Evolutionary conservation across 2,113 vertebrate genomes (phyloP).

Genomic region (Pongo abelii): DNA sequence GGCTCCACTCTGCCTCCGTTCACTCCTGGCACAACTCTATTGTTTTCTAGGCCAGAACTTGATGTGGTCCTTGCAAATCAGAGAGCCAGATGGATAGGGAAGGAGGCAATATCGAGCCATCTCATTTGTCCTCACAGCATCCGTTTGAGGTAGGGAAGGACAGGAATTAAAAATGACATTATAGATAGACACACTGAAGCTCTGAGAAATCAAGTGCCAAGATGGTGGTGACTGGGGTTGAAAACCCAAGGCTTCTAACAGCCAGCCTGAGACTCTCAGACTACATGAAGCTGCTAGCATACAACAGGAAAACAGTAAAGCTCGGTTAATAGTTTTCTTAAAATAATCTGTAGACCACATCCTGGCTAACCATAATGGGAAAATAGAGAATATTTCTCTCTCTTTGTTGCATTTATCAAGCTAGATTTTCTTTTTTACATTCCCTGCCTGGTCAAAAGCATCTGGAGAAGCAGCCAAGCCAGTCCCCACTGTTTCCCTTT

Average conservation of each 20-base stretch:
- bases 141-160: background rate
- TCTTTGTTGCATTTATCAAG: conserved; percentile 39
- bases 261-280: background rate
- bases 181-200: background rate
- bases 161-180: conserved; percentile 47
- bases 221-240: background rate
- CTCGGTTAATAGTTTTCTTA: background rate
- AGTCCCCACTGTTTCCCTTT: background rate
- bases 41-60: conserved; percentile 34
- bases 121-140: conserved; percentile 58
- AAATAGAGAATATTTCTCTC: background rate
- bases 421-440: background rate
- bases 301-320: background rate
- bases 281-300: background rate
- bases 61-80: conserved; percentile 30
- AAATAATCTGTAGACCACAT: conserved; percentile 33
- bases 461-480: conserved; percentile 27
- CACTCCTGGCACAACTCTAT: conserved; percentile 31
- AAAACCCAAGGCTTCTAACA: background rate
- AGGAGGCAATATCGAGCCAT: background rate
- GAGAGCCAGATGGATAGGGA: conserved; percentile 52
- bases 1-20: conserved; percentile 29
- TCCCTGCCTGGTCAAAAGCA: background rate
- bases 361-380: conserved; percentile 23
- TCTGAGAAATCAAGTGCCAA: background rate